Percentiles rank a stretch among this genome's conserved stretches.
phyloP scores from a whole-genome alignment of 2,797 vertebrate genomes.

The Linurgus olivaceus region DNA sequence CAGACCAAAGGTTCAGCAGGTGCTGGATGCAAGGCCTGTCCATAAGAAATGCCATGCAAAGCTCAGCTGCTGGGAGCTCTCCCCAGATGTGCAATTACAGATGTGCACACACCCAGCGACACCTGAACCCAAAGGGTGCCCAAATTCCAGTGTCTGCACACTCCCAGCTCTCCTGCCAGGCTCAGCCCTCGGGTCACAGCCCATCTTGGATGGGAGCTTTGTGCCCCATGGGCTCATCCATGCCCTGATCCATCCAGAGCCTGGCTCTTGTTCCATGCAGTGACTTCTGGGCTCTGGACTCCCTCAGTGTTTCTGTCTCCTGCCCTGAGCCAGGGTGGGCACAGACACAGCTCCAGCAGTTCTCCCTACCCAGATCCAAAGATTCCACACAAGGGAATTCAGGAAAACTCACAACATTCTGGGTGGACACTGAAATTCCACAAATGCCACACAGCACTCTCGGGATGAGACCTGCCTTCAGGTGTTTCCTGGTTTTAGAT shows the following conservation, averaged over 20 bases:
- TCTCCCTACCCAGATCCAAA: not conserved
- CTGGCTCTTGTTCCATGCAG: no score
- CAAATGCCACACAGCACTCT: rapidly evolving
- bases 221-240: rapidly evolving
- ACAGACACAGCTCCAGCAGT: not conserved
- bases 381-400: not conserved
- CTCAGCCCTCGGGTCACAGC: not conserved
- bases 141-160: not conserved
- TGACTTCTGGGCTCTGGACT: not conserved
- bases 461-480: not conserved
- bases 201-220: not conserved
- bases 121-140: not conserved
- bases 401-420: not conserved
- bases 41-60: rapidly evolving
- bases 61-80: not conserved
- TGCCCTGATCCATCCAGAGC: not conserved
- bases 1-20: not conserved
- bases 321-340: not conserved
- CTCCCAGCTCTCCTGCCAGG: not conserved
- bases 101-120: not conserved
- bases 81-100: not conserved
- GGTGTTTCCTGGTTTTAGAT: not conserved
- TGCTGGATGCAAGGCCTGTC: not conserved
- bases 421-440: not conserved
- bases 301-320: rapidly evolving